Percentiles rank a stretch among this genome's conserved stretches.
Conservation (phyloP, 2,888 invertebrate species). For the Cancer borealis region DNA sequence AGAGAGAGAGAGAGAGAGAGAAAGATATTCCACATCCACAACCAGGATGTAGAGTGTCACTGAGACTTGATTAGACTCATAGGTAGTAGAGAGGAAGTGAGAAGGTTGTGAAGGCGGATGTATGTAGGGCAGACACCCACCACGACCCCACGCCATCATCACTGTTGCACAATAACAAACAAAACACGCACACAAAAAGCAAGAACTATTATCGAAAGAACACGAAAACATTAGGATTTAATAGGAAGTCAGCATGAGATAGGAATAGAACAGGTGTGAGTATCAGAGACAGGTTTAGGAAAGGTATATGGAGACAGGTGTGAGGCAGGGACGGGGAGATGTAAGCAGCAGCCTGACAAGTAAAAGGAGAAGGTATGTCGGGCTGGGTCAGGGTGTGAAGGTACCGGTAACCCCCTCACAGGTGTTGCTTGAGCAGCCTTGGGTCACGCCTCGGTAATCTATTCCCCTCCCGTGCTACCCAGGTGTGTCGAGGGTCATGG, state of each 20-base stretch:
- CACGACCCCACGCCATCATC: not conserved
- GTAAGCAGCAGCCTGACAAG: no score
- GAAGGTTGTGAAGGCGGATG: not conserved
- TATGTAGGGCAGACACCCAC: not conserved
- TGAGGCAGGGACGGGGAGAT: not conserved
- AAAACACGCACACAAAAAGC: no score
- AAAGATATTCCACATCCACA: not conserved
- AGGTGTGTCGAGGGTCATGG: not conserved
- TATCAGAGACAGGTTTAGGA: not conserved
- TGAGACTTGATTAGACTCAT: not conserved
- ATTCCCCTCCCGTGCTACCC: constrained; percentile 17
- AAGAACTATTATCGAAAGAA: no score
- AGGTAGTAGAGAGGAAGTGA: not conserved
- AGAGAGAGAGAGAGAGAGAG: not conserved
- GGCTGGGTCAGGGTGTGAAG: no score
- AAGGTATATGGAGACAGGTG: not conserved
- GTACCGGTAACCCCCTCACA: not conserved
- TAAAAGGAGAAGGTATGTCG: no score
- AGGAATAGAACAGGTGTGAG: not conserved
- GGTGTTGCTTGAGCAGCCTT: constrained; percentile 12
- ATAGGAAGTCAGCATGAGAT: not conserved
- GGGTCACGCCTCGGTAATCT: not conserved
- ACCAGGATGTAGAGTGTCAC: not conserved
- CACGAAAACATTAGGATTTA: no score
- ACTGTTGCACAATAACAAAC: not conserved